These are phyloP conservation scores for Papio anubis DNA, from an alignment of 2,113 vertebrate genomes.

Conservation along the genomic window DNA sequence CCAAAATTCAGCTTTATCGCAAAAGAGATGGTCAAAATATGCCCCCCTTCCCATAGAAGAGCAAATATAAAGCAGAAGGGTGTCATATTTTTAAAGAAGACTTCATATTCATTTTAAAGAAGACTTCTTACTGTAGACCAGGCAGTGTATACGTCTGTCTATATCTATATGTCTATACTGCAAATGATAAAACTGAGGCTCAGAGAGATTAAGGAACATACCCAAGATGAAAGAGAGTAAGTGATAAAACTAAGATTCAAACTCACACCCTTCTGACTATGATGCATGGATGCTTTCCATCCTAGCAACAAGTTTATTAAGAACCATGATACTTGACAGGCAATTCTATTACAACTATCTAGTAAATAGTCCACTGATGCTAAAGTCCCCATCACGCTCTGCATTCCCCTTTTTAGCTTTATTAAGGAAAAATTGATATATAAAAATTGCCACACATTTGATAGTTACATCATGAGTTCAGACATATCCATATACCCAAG, in stretches of 20 bases:
- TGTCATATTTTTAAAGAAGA: not conserved
- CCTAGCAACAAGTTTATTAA: not conserved
- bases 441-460: not conserved
- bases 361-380: not conserved
- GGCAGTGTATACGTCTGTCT: not conserved
- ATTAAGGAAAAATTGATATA: not conserved
- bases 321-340: not conserved
- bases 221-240: not conserved
- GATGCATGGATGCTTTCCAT: not conserved
- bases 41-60: not conserved
- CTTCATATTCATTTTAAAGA: not conserved
- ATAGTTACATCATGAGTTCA: not conserved
- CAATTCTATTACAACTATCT: not conserved
- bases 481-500: not conserved
- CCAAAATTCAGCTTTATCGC: not conserved
- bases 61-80: not conserved
- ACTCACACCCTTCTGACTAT: not conserved
- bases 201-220: not conserved
- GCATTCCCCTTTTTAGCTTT: not conserved
- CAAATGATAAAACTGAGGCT: not conserved
- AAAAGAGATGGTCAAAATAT: not conserved
- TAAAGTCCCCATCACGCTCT: not conserved
- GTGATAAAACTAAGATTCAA: not conserved
- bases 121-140: not conserved
- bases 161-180: not conserved